Base-by-base conservation (phyloP, 2,888 invertebrate species). In the Conops quadrifasciatus region DNA sequence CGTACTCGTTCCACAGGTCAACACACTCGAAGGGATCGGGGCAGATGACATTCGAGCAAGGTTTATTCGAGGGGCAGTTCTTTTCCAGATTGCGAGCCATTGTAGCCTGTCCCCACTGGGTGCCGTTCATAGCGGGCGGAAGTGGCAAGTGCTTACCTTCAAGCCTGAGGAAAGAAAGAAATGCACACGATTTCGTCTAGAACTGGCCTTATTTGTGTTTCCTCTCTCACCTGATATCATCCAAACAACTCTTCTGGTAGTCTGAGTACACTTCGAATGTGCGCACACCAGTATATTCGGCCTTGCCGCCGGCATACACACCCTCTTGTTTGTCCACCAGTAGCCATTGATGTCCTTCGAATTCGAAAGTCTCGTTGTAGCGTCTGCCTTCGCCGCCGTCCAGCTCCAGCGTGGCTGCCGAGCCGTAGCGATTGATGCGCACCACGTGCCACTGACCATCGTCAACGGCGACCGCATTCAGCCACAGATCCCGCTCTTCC, bases 401-500 rank as follows among this genome's bases (percentile, higher is more conserved):
- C 76, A 98, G 88, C 84, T 95, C 95, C 73, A 98, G 87, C 66
- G 94, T 94, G 15, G 97, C 96, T 11, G 96, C 95, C 63, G 95
- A 95, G 51, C 97, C 97, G 78, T 94, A 95, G 70, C 98, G 90
- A 78, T 94, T 93, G 0, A 97, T 94, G 76, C 93, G 90, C 5
- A 96, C 96, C 68, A 94, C 94, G 83, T 98, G 98, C 98, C 98
- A 98, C 80, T 96, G 96, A 1, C 98, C 98, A 83, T 97, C 95
- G 81, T 96, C 95, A 2, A 97, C 96, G 1, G 93, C 91, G 30
- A 97, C 93, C 5, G 94, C 93, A 78, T 94, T 93, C 65, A 97
- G 87, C 94, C 95, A 94, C 78, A 98, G 92, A 81, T 94, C 94
- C 74, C 91, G 91, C 84, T 96, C 96, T 84, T 96, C 96, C 5